A percentile compares a stretch with the other conserved stretches of the same genome.
These are phyloP conservation scores for Atractosteus spatula DNA, from an alignment of 2,113 vertebrate genomes.

Conservation along the genomic window DNA sequence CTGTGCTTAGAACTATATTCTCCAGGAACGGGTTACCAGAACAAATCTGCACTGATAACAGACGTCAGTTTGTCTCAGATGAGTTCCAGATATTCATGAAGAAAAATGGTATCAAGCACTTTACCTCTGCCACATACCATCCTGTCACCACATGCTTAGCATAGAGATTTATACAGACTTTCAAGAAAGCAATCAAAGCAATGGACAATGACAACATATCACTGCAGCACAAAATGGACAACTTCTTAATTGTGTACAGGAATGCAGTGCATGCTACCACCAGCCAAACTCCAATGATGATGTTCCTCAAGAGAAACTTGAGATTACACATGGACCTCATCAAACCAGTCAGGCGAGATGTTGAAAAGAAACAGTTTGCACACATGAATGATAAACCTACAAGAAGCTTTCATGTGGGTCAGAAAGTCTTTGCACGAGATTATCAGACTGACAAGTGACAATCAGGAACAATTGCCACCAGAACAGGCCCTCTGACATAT, in stretches of 20 bases:
- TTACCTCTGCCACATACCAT: constrained; percentile 14
- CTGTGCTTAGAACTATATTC: background rate
- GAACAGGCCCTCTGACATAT: background rate
- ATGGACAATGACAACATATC: background rate
- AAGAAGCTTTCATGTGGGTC: background rate
- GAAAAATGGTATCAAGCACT: constrained; percentile 14
- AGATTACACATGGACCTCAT: constrained; percentile 1
- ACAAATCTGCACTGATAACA: constrained; percentile 16
- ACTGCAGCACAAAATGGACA: constrained; percentile 1
- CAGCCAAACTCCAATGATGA: background rate
- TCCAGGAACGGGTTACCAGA: constrained; percentile 2
- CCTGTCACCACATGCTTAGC: constrained; percentile 14
- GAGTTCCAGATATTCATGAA: constrained; percentile 7
- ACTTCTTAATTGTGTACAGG: background rate
- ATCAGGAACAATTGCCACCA: background rate
- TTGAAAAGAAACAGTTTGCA: background rate
- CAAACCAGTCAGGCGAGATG: background rate
- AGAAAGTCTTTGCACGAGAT: background rate
- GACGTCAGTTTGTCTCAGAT: background rate
- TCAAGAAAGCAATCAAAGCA: constrained; percentile 1
- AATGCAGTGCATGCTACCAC: background rate
- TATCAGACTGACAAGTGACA: background rate
- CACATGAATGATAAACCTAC: background rate
- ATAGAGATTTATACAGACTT: constrained; percentile 3
- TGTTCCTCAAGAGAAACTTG: constrained; percentile 1